Percentiles rank a stretch among this genome's conserved stretches.
Conservation (phyloP, 2,113 vertebrate genomes). For the Heptranchias perlo region DNA sequence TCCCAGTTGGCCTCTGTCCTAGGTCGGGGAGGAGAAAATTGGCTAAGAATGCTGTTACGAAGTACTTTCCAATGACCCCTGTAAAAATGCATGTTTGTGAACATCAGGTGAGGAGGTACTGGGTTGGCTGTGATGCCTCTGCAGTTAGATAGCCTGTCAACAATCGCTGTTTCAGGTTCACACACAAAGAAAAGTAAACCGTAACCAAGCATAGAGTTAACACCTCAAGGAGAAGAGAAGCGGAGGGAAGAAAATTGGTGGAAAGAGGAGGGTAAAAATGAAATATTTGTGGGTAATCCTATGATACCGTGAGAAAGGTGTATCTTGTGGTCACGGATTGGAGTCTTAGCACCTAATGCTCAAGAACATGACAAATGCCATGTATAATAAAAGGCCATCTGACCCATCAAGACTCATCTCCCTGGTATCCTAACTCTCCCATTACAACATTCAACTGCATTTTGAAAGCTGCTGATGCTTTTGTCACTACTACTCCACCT, state of each 20-base stretch:
- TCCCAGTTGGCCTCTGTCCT: background rate
- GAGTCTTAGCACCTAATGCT: background rate
- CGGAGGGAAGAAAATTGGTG: background rate
- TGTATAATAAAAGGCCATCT: no score
- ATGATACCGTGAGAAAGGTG: background rate
- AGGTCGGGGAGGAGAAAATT: background rate
- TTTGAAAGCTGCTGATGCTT: background rate
- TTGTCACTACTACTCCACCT: background rate
- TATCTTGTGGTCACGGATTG: background rate
- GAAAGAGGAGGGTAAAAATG: background rate
- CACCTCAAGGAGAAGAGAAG: background rate
- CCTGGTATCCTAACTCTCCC: background rate
- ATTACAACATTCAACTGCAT: background rate
- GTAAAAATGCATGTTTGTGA: background rate
- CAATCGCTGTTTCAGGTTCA: background rate
- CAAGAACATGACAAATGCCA: no score
- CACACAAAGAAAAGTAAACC: background rate
- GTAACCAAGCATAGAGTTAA: background rate
- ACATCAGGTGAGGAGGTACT: background rate
- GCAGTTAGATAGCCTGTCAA: background rate
- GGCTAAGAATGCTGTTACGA: background rate
- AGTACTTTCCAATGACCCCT: background rate
- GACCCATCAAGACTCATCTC: no score
- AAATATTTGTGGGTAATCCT: background rate
- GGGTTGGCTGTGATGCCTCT: background rate